phyloP scores from a whole-genome alignment of 1,140 invertebrate species.

The Brachionus koreanus region DNA sequence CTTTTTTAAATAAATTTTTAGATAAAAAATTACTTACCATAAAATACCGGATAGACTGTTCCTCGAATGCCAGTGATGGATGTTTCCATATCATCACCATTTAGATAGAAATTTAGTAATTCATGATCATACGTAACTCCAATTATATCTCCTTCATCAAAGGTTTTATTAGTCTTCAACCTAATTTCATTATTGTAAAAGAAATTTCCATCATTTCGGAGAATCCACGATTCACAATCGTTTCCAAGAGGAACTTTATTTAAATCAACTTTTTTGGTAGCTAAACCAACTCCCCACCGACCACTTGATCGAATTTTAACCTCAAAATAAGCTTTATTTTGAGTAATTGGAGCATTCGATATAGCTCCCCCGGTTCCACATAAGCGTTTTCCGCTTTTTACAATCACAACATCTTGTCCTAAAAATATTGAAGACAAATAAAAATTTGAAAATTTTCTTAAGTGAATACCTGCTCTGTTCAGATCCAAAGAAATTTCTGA shows the following conservation, averaged over 20 bases:
- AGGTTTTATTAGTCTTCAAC: slow-evolving; percentile 65
- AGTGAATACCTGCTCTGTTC: not conserved
- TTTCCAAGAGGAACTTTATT: slow-evolving; percentile 76
- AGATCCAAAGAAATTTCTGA: slow-evolving; percentile 16
- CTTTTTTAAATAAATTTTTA: too few species aligned
- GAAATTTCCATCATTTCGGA: slow-evolving; percentile 81
- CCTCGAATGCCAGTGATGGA: slow-evolving; percentile 71
- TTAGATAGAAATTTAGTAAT: slow-evolving; percentile 89
- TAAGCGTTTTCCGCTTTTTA: slow-evolving; percentile 88
- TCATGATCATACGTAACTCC: slow-evolving; percentile 92
- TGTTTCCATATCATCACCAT: slow-evolving; percentile 80
- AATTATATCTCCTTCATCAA: slow-evolving; percentile 88
- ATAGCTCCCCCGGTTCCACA: slow-evolving; percentile 87
- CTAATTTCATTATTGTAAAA: slow-evolving; percentile 74
- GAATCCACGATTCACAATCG: slow-evolving; percentile 85
- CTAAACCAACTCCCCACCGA: slow-evolving; percentile 86
- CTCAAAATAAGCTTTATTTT: slow-evolving; percentile 99
- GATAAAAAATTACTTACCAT: slow-evolving; percentile 67
- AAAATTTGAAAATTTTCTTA: not conserved
- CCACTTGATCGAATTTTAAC: slow-evolving; percentile 91
- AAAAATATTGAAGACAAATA: not conserved
- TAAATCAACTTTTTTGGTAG: slow-evolving; percentile 78
- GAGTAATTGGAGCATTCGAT: slow-evolving; percentile 78
- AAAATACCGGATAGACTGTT: slow-evolving; percentile 83
- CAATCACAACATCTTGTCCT: slow-evolving; percentile 92